Conservation (phyloP, 2,113 vertebrate species). For the Phylloscopus trochilus region DNA sequence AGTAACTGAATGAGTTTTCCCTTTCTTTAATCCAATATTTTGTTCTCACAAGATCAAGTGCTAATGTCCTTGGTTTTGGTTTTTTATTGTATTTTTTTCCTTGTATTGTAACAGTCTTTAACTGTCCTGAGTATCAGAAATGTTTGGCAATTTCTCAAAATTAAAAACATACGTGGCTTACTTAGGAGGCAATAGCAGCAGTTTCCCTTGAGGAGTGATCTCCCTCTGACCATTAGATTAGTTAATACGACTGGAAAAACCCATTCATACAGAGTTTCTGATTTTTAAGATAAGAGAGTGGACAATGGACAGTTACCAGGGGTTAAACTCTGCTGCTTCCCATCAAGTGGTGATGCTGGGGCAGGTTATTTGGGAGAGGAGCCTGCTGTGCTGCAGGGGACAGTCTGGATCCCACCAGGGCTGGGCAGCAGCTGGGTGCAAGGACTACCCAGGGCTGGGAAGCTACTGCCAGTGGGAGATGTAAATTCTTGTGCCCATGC, state of each 20-base stretch:
- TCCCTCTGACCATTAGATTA: not conserved
- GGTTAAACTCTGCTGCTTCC: not conserved
- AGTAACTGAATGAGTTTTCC: not conserved
- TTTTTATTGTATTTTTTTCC: not conserved
- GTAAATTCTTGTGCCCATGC: not conserved
- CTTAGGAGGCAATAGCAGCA: not conserved
- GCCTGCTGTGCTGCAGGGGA: not conserved
- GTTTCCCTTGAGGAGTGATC: not conserved
- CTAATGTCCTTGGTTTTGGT: not conserved
- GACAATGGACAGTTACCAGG: not conserved
- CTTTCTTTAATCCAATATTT: conserved; percentile 15
- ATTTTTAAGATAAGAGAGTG: not conserved
- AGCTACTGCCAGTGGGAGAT: not conserved
- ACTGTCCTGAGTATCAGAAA: not conserved
- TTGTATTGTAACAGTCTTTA: not conserved
- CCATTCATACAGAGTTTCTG: not conserved
- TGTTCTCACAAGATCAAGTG: not conserved
- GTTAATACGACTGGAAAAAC: not conserved
- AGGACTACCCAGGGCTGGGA: not conserved
- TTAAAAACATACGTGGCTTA: not conserved
- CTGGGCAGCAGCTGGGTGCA: not conserved
- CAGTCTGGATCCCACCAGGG: not conserved
- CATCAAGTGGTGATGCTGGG: too few relatives aligned
- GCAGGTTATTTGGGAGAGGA: not conserved
- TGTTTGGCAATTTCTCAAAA: not conserved